Evolutionary conservation across 2,888 invertebrate genomes (phyloP), one percentile per base, ranked within the genome.

Genomic region (Homarus gammarus): DNA sequence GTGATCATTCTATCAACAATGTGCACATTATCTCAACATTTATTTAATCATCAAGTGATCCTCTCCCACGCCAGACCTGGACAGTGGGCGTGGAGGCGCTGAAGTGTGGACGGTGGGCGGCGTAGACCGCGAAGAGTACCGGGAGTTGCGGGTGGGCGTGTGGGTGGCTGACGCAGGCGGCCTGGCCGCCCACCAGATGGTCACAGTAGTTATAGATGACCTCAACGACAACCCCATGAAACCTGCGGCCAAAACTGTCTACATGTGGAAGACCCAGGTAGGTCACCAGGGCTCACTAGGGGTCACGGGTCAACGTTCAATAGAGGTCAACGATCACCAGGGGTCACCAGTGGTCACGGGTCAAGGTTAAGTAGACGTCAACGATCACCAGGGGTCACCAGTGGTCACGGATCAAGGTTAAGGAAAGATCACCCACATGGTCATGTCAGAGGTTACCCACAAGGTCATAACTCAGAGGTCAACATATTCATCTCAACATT

Each of bases 181-280:
- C 38, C 44, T 91, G 68, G 33, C 82, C 36, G 84, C 91, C 18
- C 61, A 72, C n/a, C 79, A 91, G 40, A 38, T 49, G 86, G 95
- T 95, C 92, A 94, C 96, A 75, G 95, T 97, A 1, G 94, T 95
- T 38, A 94, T 97, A 18, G 96, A 96, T 93, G 96, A 96, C 81
- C 96, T 96, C 6, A 96, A 96, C 81, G 97, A 97, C 93, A 96
- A 96, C 93, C 96, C 97, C 85, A 91, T 91, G 91, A 77, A 84
- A 36, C 88, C 91, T 31, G 91, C 79, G 22, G 79, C 84, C 78
- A 91, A 91, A 75, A 88, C 85, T 10, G 85, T 91, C 40, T 87
- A 91, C 64, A 56, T 91, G 27, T 91, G 91, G 91, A 91, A 87
- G 73, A 78, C 88, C n/a, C 78, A 87, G 82, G 91, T 91, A 61